A percentile compares a stretch with the other conserved stretches of the same genome.
Evolutionary conservation across 2,797 vertebrate genomes (phyloP).

Genomic region (Pitangus sulphuratus): DNA sequence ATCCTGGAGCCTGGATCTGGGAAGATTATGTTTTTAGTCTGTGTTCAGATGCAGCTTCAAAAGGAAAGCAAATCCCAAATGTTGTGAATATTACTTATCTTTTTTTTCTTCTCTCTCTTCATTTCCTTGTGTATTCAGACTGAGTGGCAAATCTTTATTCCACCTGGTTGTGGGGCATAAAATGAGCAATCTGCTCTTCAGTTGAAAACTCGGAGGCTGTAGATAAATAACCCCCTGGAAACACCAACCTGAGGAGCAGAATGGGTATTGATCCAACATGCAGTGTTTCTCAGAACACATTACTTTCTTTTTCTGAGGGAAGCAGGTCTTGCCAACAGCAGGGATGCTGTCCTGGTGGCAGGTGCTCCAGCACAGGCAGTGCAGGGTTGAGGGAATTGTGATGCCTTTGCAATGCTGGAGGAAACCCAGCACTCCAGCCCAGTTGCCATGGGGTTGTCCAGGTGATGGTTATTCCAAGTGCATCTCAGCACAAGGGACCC

Average conservation of each 20-base stretch:
- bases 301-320: background rate
- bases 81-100: background rate
- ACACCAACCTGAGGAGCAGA: background rate
- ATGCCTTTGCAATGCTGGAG: background rate
- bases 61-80: slow-evolving; percentile 46
- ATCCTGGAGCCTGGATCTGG: slow-evolving; percentile 31
- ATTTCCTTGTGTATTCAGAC: background rate
- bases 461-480: background rate
- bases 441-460: background rate
- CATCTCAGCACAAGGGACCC: background rate
- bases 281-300: background rate
- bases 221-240: slow-evolving; percentile 28
- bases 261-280: background rate
- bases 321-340: background rate
- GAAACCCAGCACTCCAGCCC: background rate
- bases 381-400: background rate
- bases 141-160: slow-evolving; percentile 21
- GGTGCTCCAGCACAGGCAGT: background rate
- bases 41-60: slow-evolving; percentile 31
- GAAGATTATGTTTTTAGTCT: slow-evolving; percentile 33
- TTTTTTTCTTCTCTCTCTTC: background rate
- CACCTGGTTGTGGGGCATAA: background rate
- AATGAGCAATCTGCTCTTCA: slow-evolving; percentile 14
- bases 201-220: background rate
- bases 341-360: background rate